These are phyloP conservation scores for Drosophila affinis DNA, from an alignment of 2,888 invertebrate species.

Conservation along the genomic window DNA sequence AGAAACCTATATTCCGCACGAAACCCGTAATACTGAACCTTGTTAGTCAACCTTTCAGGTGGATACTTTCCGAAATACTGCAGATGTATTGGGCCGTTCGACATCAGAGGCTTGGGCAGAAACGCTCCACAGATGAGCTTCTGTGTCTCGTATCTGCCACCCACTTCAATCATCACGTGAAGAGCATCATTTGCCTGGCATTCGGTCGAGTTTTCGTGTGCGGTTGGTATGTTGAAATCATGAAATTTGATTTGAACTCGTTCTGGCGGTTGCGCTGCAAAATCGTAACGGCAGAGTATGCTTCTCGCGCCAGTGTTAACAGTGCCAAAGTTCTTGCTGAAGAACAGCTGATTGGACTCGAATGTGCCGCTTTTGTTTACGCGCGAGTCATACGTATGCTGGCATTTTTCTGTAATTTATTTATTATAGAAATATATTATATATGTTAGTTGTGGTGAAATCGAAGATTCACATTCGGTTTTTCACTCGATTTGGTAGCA, in stretches of 20 bases:
- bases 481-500: conserved; percentile 11
- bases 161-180: conserved; percentile 89
- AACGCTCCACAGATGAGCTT: conserved; percentile 93
- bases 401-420: conserved; percentile 86
- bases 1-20: conserved; percentile 94
- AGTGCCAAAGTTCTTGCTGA: conserved; percentile 85
- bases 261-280: conserved; percentile 93
- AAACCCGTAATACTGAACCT: conserved; percentile 91
- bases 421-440: background rate
- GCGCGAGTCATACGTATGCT: conserved; percentile 92
- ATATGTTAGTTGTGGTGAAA: conserved; percentile 46
- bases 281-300: conserved; percentile 92
- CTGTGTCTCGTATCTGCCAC: conserved; percentile 92
- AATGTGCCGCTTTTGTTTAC: conserved; percentile 92
- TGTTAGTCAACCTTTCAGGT: conserved; percentile 85
- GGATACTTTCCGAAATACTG: conserved; percentile 90
- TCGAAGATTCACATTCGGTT: conserved; percentile 4
- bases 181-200: conserved; percentile 81
- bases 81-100: conserved; percentile 93
- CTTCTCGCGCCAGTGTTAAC: conserved; percentile 33
- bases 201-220: conserved; percentile 75
- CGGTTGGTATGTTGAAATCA: conserved; percentile 82
- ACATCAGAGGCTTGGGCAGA: conserved; percentile 95
- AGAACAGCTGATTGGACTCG: conserved; percentile 90
- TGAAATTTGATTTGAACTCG: conserved; percentile 84